Evolutionary conservation across 2,797 vertebrate species (phyloP).

Genomic region (Malacoraja senta): DNA sequence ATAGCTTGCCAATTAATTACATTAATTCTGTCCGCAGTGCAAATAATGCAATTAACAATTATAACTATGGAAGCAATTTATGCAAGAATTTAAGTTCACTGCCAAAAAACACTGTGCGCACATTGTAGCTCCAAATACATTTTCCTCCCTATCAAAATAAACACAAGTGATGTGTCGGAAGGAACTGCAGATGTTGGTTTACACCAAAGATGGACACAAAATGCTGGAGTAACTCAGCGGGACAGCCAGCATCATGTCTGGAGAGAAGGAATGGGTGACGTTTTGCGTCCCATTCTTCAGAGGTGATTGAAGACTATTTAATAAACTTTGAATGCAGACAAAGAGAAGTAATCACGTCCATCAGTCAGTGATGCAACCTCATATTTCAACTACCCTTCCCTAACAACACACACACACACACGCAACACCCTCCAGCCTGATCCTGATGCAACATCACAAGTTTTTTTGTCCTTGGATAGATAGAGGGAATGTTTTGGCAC

Average conservation of each 20-base stretch:
- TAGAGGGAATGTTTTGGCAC: not conserved
- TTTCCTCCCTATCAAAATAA: not conserved
- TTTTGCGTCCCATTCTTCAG: not conserved
- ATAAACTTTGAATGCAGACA: not conserved
- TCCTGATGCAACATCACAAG: not conserved
- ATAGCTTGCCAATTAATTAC: not conserved
- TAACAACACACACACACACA: not conserved
- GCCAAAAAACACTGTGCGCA: not conserved
- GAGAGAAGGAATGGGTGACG: too few species aligned
- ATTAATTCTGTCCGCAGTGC: not conserved
- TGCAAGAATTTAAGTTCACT: not conserved
- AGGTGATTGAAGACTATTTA: not conserved
- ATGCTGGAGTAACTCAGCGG: too few species aligned
- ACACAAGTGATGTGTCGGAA: too few species aligned
- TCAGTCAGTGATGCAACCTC: not conserved
- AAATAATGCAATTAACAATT: not conserved
- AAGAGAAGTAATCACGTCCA: not conserved
- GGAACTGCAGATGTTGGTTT: too few species aligned
- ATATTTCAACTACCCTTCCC: not conserved
- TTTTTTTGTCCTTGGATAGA: not conserved
- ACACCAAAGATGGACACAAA: too few species aligned
- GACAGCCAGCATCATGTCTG: too few species aligned
- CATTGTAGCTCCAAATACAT: not conserved
- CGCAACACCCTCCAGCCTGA: not conserved
- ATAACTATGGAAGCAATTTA: not conserved